Percentiles rank a stretch among this genome's conserved stretches.
phyloP scores from a whole-genome alignment of 2,797 vertebrate species.

The Ctenochaetus hawaiiensis region DNA sequence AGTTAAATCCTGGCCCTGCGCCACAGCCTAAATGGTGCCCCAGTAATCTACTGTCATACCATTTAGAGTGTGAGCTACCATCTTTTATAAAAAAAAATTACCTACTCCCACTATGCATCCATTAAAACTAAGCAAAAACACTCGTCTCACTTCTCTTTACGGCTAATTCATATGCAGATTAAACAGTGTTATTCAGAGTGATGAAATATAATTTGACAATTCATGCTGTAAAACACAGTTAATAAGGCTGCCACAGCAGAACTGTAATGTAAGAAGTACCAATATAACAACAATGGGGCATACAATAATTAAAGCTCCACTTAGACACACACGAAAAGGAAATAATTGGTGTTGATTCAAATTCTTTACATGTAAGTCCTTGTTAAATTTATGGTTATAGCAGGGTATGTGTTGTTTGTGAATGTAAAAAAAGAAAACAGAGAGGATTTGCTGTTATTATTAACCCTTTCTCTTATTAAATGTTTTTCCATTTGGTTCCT shows the following conservation, averaged over 20 bases:
- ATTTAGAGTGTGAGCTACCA: slow-evolving; percentile 33
- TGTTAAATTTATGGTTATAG: neutral
- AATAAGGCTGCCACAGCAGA: slow-evolving; percentile 9
- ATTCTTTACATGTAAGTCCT: neutral
- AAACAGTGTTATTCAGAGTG: slow-evolving; percentile 12
- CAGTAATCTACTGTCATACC: slow-evolving; percentile 27
- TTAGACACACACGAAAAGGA: neutral
- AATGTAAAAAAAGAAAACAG: neutral
- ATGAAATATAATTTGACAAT: slow-evolving; percentile 18
- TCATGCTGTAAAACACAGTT: slow-evolving; percentile 8
- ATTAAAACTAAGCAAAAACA: slow-evolving; percentile 14
- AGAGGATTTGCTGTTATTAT: neutral
- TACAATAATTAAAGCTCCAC: slow-evolving; percentile 4
- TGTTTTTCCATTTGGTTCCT: slow-evolving; percentile 8
- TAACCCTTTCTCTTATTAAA: neutral
- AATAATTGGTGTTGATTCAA: neutral
- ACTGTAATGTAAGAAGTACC: neutral
- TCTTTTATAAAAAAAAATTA: slow-evolving; percentile 1
- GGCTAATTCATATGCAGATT: slow-evolving; percentile 30
- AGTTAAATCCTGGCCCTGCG: slow-evolving; percentile 35
- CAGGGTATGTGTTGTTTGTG: neutral
- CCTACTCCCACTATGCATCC: slow-evolving; percentile 18
- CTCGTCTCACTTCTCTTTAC: slow-evolving; percentile 1
- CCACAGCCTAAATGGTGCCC: slow-evolving; percentile 25
- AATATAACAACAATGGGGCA: neutral